Evolutionary conservation across 2,113 vertebrate genomes (phyloP).

Genomic region (Paradisaea rubra): DNA sequence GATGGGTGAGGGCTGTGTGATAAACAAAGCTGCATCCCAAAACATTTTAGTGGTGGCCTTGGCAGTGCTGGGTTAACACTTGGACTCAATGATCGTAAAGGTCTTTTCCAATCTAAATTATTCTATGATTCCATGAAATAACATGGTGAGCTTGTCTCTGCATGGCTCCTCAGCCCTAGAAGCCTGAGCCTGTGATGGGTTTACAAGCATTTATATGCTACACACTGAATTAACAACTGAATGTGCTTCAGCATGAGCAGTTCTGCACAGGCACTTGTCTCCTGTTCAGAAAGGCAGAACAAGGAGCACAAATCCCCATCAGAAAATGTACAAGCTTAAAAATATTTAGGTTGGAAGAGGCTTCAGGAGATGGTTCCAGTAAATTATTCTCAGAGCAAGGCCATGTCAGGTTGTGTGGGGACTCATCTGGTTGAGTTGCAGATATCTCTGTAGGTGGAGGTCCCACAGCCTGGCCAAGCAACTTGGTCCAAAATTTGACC

Average conservation of each 20-base stretch:
- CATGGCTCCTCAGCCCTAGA: background rate
- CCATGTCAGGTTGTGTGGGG: background rate
- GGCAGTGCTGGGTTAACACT: background rate
- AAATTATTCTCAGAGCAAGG: background rate
- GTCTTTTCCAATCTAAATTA: background rate
- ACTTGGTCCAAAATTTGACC: background rate
- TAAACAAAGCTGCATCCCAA: background rate
- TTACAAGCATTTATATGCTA: background rate
- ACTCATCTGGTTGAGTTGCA: background rate
- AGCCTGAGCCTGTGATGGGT: background rate
- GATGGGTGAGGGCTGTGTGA: background rate
- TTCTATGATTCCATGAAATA: background rate
- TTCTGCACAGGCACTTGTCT: background rate
- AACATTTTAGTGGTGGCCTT: background rate
- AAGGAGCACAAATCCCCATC: background rate
- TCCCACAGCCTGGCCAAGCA: background rate
- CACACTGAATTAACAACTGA: background rate
- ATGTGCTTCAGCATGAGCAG: background rate
- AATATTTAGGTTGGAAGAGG: background rate
- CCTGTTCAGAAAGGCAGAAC: background rate
- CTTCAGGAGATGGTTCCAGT: background rate
- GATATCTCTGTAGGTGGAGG: background rate
- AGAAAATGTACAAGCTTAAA: background rate
- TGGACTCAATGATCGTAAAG: background rate
- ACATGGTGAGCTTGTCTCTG: background rate